phyloP scores from a whole-genome alignment of 2,888 invertebrate genomes.

The Epinotia bilunana region DNA sequence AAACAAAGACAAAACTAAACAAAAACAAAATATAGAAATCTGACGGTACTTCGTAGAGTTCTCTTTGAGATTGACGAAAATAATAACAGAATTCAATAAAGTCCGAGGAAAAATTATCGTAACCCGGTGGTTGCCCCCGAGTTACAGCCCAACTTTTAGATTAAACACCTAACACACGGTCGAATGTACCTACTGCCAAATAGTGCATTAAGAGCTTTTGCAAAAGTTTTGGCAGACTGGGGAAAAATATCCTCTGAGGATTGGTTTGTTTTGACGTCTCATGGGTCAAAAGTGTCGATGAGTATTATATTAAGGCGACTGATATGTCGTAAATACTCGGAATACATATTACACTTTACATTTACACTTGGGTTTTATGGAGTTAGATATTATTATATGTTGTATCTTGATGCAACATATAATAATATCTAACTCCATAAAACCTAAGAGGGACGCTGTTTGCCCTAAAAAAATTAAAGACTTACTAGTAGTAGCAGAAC shows the following conservation, averaged over 20 bases:
- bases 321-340: no score
- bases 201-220: conserved; percentile 56
- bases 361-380: no score
- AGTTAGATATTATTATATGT: no score
- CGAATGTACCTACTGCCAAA: conserved; percentile 52
- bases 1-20: conserved; percentile 18
- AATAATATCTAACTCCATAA: no score
- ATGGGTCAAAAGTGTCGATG: not conserved
- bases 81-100: conserved; percentile 39
- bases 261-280: conserved; percentile 25
- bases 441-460: no score
- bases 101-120: conserved; percentile 30
- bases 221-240: conserved; percentile 62
- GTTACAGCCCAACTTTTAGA: conserved; percentile 64
- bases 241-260: conserved; percentile 59
- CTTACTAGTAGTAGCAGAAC: no score
- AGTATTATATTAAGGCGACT: not conserved
- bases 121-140: conserved; percentile 39
- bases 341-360: no score
- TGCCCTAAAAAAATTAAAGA: no score
- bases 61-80: conserved; percentile 30
- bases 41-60: conserved; percentile 8
- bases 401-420: no score
- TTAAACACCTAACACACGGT: conserved; percentile 63
- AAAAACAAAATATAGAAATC: conserved; percentile 23